Evolutionary conservation across 2,113 vertebrate genomes (phyloP).

Genomic region (Chunga burmeisteri): DNA sequence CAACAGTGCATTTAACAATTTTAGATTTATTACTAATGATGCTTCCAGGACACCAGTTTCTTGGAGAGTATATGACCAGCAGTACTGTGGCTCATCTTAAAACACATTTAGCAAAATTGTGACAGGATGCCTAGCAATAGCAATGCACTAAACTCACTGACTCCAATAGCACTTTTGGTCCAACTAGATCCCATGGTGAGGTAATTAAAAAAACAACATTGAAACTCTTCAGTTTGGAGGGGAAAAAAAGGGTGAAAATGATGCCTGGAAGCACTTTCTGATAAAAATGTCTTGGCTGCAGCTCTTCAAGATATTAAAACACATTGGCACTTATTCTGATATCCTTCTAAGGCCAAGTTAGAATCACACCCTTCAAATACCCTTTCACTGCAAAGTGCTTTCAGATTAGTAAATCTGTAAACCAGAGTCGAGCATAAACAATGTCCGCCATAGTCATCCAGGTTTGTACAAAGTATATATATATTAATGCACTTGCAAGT

Average conservation of each 20-base stretch:
- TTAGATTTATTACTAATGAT: background rate
- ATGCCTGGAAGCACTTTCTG: background rate
- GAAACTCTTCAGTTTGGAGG: background rate
- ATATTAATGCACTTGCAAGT: background rate
- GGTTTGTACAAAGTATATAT: background rate
- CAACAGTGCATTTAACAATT: background rate
- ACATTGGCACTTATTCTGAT: background rate
- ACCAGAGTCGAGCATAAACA: background rate
- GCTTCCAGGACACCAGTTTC: background rate
- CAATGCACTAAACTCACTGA: background rate
- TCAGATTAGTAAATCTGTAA: background rate
- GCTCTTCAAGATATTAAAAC: background rate
- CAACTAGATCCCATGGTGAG: background rate
- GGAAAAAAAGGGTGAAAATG: background rate
- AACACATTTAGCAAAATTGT: background rate
- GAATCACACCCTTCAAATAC: background rate
- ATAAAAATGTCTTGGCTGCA: background rate
- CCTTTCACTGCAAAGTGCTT: background rate
- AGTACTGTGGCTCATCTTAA: background rate
- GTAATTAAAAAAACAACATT: background rate
- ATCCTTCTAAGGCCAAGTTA: background rate
- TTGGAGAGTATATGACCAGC: background rate
- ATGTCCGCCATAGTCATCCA: rapidly evolving
- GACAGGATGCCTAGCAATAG: background rate
- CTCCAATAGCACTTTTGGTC: background rate